phyloP scores from a whole-genome alignment of 1,140 invertebrate genomes.

The Reticulitermes speratus region DNA sequence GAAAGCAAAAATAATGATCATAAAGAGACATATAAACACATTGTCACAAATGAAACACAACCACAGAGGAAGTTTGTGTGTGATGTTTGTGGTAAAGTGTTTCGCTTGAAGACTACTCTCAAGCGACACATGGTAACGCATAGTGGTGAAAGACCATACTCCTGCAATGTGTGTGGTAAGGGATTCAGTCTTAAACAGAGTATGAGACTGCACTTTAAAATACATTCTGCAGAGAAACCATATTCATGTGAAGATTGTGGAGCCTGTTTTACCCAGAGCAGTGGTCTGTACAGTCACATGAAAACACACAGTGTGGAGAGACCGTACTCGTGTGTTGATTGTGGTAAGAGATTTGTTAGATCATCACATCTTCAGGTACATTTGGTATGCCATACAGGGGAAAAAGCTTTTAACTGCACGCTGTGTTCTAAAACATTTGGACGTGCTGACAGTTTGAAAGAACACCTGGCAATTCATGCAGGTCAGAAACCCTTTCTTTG shows the following conservation, averaged over 20 bases:
- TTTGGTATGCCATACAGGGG: conserved; percentile 56
- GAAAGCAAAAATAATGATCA: background rate
- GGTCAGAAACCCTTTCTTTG: background rate
- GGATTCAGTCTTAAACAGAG: background rate
- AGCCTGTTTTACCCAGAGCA: background rate
- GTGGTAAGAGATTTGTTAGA: conserved; percentile 54
- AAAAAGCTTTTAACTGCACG: conserved; percentile 54
- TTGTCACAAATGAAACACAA: background rate
- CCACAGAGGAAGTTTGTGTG: background rate
- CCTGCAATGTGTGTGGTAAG: background rate
- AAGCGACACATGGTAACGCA: background rate
- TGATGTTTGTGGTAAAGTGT: conserved; percentile 15
- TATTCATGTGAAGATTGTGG: background rate
- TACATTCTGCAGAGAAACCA: background rate
- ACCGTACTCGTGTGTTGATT: conserved; percentile 43
- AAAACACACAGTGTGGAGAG: conserved; percentile 48
- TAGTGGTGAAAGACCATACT: background rate
- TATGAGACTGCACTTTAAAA: background rate
- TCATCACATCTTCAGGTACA: conserved; percentile 54
- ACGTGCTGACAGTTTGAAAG: conserved; percentile 55
- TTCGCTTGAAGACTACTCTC: background rate
- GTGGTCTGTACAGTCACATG: background rate
- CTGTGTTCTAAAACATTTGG: conserved; percentile 54
- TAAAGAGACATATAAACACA: background rate
- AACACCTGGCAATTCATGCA: conserved; percentile 33